Evolutionary conservation across 2,113 vertebrate genomes (phyloP).

Genomic region (Potamarius usumacintae): DNA sequence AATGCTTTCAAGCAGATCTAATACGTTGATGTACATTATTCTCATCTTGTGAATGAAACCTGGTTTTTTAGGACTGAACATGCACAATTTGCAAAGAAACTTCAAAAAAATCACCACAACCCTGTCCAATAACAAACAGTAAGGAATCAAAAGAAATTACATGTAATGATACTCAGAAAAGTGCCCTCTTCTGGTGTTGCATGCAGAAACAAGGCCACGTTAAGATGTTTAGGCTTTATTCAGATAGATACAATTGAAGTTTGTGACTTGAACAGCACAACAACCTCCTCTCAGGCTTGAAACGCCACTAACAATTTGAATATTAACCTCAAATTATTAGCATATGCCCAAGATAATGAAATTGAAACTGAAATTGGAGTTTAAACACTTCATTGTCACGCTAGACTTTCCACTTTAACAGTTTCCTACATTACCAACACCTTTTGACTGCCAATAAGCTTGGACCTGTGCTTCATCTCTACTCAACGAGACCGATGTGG

Average conservation of each 20-base stretch:
- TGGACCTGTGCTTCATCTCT: background rate
- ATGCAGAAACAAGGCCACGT: background rate
- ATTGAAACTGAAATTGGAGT: background rate
- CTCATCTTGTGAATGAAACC: slow-evolving; percentile 3
- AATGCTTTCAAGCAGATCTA: no score
- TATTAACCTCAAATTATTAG: background rate
- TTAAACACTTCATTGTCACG: background rate
- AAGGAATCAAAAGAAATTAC: background rate
- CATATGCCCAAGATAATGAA: background rate
- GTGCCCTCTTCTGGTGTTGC: background rate
- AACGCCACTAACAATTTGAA: background rate
- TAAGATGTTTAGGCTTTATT: background rate
- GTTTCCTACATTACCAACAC: background rate
- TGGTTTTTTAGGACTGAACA: background rate
- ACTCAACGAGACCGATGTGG: background rate
- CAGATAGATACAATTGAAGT: background rate
- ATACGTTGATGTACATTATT: background rate
- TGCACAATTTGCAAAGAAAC: background rate
- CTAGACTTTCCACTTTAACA: background rate
- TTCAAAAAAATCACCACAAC: background rate
- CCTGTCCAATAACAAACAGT: background rate
- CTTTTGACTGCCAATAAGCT: background rate
- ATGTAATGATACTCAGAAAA: background rate
- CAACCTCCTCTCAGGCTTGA: no score
- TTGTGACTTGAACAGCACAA: background rate